phyloP scores from a whole-genome alignment of 2,888 invertebrate genomes.

The Seira sanloemensis region DNA sequence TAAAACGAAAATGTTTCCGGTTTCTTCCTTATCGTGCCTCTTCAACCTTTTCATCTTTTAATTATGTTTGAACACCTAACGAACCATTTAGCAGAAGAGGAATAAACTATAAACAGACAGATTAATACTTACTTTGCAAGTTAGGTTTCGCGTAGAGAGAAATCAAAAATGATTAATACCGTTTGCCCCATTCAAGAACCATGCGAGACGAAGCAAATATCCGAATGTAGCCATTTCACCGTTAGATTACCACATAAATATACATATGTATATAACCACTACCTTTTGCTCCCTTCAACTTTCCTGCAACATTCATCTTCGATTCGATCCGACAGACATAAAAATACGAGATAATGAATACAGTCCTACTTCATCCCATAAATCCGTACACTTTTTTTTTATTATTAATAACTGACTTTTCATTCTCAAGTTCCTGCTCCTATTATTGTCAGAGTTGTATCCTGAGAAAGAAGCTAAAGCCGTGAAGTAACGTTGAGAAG shows the following conservation, averaged over 20 bases:
- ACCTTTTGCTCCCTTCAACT: neutral
- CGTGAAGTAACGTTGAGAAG: neutral
- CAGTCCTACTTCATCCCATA: neutral
- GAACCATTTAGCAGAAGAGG: slow-evolving; percentile 6
- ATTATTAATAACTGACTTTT: no score
- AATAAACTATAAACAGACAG: neutral
- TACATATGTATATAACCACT: neutral
- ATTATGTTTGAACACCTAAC: slow-evolving; percentile 3
- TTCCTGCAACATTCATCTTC: slow-evolving; percentile 10
- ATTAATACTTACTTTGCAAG: neutral
- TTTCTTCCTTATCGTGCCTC: neutral
- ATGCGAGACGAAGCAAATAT: slow-evolving; percentile 10
- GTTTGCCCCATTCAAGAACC: neutral
- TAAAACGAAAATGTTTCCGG: slow-evolving; percentile 2
- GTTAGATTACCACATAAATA: neutral
- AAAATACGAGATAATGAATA: neutral
- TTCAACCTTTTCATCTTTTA: neutral
- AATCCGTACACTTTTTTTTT: no score
- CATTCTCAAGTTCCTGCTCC: no score
- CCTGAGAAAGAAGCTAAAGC: neutral
- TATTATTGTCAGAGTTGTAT: no score
- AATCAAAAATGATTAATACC: slow-evolving; percentile 10
- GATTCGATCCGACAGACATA: neutral
- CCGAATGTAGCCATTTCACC: slow-evolving; percentile 1
- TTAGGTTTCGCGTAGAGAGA: neutral